A percentile compares a stretch with the other conserved stretches of the same genome.
These are phyloP conservation scores for Antrozous pallidus DNA, from an alignment of 2,797 vertebrate genomes.

Conservation along the genomic window DNA sequence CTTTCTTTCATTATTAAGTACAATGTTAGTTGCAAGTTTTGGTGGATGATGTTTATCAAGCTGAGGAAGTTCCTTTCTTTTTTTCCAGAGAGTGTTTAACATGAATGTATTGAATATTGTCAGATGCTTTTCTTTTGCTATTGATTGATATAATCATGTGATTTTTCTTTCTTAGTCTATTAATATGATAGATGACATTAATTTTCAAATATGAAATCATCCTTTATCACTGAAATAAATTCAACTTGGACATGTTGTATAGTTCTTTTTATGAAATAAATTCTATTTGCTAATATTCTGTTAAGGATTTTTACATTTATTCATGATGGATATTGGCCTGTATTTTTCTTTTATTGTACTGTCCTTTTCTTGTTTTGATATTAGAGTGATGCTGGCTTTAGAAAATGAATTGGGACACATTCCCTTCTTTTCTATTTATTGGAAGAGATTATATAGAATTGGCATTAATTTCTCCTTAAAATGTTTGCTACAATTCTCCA, in stretches of 20 bases:
- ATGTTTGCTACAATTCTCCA: neutral
- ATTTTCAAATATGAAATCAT: neutral
- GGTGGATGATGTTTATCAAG: neutral
- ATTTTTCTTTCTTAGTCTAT: neutral
- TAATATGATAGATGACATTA: neutral
- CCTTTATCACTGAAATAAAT: neutral
- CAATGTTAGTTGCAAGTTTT: neutral
- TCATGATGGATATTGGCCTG: neutral
- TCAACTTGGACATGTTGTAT: neutral
- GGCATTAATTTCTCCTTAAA: neutral
- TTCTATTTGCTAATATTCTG: neutral
- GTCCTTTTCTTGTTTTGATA: neutral
- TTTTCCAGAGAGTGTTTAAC: neutral
- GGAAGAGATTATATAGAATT: neutral
- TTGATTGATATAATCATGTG: neutral
- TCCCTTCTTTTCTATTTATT: neutral
- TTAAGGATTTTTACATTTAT: constrained; percentile 30
- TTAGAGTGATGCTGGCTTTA: neutral
- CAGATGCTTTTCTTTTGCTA: neutral
- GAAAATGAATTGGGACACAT: neutral
- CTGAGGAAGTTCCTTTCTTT: neutral
- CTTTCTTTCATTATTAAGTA: neutral
- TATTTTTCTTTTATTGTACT: neutral
- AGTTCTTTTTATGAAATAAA: neutral
- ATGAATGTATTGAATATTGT: neutral